phyloP scores from a whole-genome alignment of 2,888 invertebrate species.

The Rhagonycha lutea region DNA sequence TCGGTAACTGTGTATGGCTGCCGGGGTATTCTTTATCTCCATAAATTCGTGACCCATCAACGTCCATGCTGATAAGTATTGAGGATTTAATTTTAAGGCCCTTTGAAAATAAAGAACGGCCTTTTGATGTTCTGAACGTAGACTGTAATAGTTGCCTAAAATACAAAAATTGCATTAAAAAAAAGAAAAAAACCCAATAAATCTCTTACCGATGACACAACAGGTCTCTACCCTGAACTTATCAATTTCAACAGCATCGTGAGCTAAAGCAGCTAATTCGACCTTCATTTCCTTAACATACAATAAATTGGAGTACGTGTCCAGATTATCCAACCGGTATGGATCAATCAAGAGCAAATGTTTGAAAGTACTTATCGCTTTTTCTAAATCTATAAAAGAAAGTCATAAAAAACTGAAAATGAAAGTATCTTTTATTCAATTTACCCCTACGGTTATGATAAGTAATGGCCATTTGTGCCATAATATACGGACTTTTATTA shows the following conservation, averaged over 20 bases:
- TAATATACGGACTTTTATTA: conserved; percentile 83
- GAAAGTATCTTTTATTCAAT: not conserved
- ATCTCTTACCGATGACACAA: conserved; percentile 84
- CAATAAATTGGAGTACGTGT: conserved; percentile 93
- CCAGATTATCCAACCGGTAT: conserved; percentile 92
- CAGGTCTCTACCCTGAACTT: conserved; percentile 98
- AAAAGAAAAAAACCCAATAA: not conserved
- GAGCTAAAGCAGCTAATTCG: conserved; percentile 91
- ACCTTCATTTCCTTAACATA: conserved; percentile 92
- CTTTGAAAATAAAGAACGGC: conserved; percentile 97
- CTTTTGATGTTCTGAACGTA: conserved; percentile 94
- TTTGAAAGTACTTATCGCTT: conserved; percentile 84
- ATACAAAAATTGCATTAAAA: conserved; percentile 17
- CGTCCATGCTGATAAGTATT: conserved; percentile 95
- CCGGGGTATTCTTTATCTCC: conserved; percentile 97
- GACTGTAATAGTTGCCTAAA: conserved; percentile 94
- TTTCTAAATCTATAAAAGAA: conserved; percentile 76
- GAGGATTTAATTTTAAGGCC: conserved; percentile 90
- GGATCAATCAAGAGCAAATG: conserved; percentile 86
- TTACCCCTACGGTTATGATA: conserved; percentile 89
- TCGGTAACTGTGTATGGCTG: conserved; percentile 97
- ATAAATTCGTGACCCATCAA: conserved; percentile 99
- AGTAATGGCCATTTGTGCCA: conserved; percentile 90
- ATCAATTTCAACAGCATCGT: conserved; percentile 90
- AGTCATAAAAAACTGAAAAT: not conserved